These are phyloP conservation scores for Ryuthela nishihirai DNA, from an alignment of 2,888 invertebrate genomes.

Conservation along the genomic window DNA sequence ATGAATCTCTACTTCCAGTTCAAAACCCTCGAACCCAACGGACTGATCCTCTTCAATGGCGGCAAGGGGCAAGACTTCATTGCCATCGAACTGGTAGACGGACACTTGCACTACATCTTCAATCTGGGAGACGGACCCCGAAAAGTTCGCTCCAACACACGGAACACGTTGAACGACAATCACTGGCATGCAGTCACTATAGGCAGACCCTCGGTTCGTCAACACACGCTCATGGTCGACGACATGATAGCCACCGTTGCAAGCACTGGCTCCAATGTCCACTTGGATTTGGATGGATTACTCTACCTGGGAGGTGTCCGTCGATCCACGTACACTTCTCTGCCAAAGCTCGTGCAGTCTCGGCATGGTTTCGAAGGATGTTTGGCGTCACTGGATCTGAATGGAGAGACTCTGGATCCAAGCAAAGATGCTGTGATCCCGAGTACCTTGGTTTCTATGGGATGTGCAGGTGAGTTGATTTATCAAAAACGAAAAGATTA, in stretches of 20 bases:
- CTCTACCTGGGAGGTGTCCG: slow-evolving; percentile 85
- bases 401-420: slow-evolving; percentile 82
- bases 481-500: no score
- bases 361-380: slow-evolving; percentile 91
- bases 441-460: slow-evolving; percentile 75
- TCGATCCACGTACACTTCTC: slow-evolving; percentile 72
- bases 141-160: slow-evolving; percentile 70
- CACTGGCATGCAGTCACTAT: slow-evolving; percentile 93
- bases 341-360: slow-evolving; percentile 75
- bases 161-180: slow-evolving; percentile 81
- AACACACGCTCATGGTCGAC: slow-evolving; percentile 86
- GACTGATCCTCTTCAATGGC: slow-evolving; percentile 84
- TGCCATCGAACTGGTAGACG: slow-evolving; percentile 82
- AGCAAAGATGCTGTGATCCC: slow-evolving; percentile 78
- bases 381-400: slow-evolving; percentile 83
- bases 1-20: slow-evolving; percentile 67
- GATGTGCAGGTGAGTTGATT: slow-evolving; percentile 75
- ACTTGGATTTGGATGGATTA: slow-evolving; percentile 83
- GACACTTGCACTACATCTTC: slow-evolving; percentile 85
- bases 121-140: slow-evolving; percentile 88
- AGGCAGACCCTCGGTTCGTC: slow-evolving; percentile 75
- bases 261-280: slow-evolving; percentile 64
- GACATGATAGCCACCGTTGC: slow-evolving; percentile 72
- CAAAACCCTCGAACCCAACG: slow-evolving; percentile 83
- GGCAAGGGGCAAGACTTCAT: slow-evolving; percentile 89